Conservation (phyloP, 2,888 invertebrate genomes). For the Bombylius discolor region DNA sequence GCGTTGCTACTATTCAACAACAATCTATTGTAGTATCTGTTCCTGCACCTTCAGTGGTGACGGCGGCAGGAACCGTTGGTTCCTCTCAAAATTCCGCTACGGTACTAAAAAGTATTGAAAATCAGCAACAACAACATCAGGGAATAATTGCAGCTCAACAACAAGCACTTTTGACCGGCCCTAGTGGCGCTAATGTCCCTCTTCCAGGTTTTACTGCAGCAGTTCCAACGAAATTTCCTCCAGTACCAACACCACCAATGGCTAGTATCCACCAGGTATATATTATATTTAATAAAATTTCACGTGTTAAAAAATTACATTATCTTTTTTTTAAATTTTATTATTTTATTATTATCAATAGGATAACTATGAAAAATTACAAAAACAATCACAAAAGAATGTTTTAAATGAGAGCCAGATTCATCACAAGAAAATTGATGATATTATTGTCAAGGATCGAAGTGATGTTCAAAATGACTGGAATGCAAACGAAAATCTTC, state of each 20-base stretch:
- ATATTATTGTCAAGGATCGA: slow-evolving; percentile 5
- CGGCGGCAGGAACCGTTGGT: neutral
- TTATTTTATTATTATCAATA: neutral
- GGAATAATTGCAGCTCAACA: slow-evolving; percentile 3
- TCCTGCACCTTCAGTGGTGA: neutral
- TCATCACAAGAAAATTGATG: neutral
- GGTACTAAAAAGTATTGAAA: neutral
- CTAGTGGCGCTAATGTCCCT: slow-evolving; percentile 7
- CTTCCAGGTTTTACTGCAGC: slow-evolving; percentile 8
- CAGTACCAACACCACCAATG: neutral
- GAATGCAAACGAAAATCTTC: slow-evolving; percentile 8
- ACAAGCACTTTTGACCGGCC: slow-evolving; percentile 5
- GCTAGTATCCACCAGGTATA: neutral
- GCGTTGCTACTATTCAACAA: neutral
- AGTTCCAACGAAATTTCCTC: neutral
- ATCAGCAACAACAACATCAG: slow-evolving; percentile 1
- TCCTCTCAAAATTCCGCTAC: neutral
- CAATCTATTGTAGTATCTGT: neutral
- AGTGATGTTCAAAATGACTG: slow-evolving; percentile 8
- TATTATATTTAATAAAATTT: neutral
- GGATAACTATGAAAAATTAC: neutral
- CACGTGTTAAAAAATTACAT: too few relatives aligned
- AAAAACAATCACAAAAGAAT: neutral
- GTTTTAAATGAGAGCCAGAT: neutral
- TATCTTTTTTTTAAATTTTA: too few relatives aligned